Percentiles rank a stretch among this genome's conserved stretches.
These are phyloP conservation scores for Sminthurides bifidus DNA, from an alignment of 1,140 invertebrate genomes.

Conservation along the genomic window DNA sequence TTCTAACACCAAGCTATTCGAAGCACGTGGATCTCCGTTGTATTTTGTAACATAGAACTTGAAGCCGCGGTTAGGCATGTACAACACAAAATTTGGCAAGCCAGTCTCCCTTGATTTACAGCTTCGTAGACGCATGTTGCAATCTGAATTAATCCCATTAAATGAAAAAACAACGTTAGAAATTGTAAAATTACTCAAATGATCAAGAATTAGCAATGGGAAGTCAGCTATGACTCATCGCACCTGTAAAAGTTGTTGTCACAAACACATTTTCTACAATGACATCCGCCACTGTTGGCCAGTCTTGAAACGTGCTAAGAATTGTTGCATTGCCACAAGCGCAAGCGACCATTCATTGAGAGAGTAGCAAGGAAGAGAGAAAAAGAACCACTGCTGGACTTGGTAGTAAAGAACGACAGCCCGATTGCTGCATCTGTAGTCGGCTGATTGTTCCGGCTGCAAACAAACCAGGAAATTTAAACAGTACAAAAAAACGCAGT, in stretches of 20 bases:
- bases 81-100: slow-evolving; percentile 21
- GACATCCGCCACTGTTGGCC: slow-evolving; percentile 13
- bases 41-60: slow-evolving; percentile 16
- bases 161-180: not conserved
- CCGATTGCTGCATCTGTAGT: slow-evolving; percentile 19
- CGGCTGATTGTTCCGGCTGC: not conserved
- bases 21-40: not conserved
- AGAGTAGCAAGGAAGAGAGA: slow-evolving; percentile 21
- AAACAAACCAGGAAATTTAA: not conserved
- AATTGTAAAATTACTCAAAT: not conserved
- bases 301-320: slow-evolving; percentile 8
- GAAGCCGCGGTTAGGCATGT: slow-evolving; percentile 24
- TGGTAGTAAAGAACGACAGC: slow-evolving; percentile 20
- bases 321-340: slow-evolving; percentile 20
- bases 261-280: slow-evolving; percentile 16
- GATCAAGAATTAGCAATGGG: not conserved
- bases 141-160: too few relatives aligned
- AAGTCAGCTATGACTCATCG: slow-evolving; percentile 13
- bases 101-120: not conserved
- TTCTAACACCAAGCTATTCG: not conserved
- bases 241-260: not conserved
- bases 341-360: slow-evolving; percentile 28
- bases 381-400: not conserved
- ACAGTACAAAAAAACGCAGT: not conserved
- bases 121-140: slow-evolving; percentile 16